Conservation (phyloP, 1,140 invertebrate species). For the Dreissena polymorpha region DNA sequence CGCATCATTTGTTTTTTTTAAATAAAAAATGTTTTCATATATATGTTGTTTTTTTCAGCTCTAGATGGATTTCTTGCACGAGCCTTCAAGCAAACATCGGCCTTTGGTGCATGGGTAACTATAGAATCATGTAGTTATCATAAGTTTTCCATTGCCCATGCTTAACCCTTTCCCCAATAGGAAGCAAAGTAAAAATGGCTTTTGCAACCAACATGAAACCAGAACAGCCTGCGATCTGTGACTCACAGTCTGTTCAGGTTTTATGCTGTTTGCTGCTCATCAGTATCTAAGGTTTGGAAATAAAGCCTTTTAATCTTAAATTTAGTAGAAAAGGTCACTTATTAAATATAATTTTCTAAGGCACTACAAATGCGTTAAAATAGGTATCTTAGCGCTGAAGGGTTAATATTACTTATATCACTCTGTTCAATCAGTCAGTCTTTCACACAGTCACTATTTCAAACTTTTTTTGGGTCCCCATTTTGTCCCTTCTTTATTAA, state of each 20-base stretch:
- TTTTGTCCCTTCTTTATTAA: too few relatives aligned
- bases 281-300: background rate
- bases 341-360: background rate
- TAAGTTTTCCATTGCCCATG: background rate
- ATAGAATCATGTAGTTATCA: background rate
- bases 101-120: conserved; percentile 74
- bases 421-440: too few relatives aligned
- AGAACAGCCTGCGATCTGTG: too few relatives aligned
- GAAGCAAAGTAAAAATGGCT: too few relatives aligned
- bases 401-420: background rate
- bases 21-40: too few relatives aligned
- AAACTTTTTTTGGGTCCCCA: too few relatives aligned
- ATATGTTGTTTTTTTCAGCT: conserved; percentile 56
- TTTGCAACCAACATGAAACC: too few relatives aligned
- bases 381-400: background rate
- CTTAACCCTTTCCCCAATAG: background rate
- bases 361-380: too few relatives aligned
- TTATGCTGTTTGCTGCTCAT: too few relatives aligned
- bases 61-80: conserved; percentile 72
- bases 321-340: background rate
- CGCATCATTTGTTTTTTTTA: too few relatives aligned
- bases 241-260: too few relatives aligned
- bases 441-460: too few relatives aligned
- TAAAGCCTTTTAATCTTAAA: background rate
- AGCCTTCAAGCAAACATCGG: conserved; percentile 70